phyloP scores from a whole-genome alignment of 2,113 vertebrate genomes.

The Albula glossodonta region DNA sequence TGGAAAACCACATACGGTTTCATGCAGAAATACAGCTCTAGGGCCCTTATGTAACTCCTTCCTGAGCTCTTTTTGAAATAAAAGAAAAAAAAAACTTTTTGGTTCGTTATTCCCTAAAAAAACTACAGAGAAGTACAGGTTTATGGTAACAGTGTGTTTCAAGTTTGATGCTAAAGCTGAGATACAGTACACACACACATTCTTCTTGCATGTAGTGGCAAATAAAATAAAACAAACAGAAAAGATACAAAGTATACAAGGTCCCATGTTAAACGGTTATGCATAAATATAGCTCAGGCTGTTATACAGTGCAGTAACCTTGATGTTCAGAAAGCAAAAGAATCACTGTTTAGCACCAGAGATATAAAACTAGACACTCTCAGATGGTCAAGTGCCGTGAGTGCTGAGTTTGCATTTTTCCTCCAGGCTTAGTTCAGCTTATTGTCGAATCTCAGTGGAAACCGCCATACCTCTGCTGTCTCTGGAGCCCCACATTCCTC shows the following conservation, averaged over 20 bases:
- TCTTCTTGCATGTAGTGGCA: constrained; percentile 65
- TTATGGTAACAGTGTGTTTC: constrained; percentile 65
- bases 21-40: not conserved
- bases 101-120: constrained; percentile 49
- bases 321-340: constrained; percentile 48
- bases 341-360: constrained; percentile 60
- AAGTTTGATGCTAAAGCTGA: constrained; percentile 75
- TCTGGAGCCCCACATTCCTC: not conserved
- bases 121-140: constrained; percentile 22
- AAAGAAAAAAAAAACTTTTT: constrained; percentile 21
- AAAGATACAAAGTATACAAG: constrained; percentile 73
- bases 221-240: constrained; percentile 56
- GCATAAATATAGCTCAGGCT: constrained; percentile 72
- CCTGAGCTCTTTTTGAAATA: constrained; percentile 23
- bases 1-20: constrained; percentile 19
- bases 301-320: constrained; percentile 70
- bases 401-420: constrained; percentile 38
- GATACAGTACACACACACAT: constrained; percentile 71
- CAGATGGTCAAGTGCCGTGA: not conserved
- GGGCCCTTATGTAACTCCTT: not conserved
- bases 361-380: constrained; percentile 29
- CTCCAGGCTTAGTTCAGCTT: constrained; percentile 45
- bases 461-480: not conserved
- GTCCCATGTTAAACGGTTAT: constrained; percentile 71
- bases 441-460: constrained; percentile 14